Conservation (phyloP, 2,888 invertebrate species). For the Limnephilus auricula region DNA sequence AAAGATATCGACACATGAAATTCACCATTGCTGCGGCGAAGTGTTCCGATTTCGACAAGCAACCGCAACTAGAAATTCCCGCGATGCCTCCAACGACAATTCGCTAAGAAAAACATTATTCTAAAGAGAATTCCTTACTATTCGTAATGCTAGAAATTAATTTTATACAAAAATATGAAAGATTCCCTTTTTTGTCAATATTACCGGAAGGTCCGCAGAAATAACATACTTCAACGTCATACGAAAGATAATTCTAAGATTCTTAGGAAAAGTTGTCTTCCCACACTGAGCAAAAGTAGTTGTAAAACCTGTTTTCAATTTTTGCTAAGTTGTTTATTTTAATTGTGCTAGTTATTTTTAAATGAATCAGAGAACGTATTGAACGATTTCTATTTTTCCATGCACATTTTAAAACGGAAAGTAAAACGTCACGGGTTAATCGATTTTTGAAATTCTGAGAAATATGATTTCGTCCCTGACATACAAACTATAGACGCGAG, state of each 20-base stretch:
- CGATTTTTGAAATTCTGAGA: not conserved
- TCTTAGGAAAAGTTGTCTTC: not conserved
- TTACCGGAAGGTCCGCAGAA: not conserved
- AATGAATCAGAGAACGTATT: not conserved
- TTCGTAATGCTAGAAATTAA: not conserved
- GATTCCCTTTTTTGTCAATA: not conserved
- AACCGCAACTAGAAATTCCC: not conserved
- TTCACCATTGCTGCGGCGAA: not conserved
- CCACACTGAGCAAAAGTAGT: not conserved
- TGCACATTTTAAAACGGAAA: not conserved
- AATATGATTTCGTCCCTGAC: not conserved
- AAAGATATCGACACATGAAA: slow-evolving; percentile 1
- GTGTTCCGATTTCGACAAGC: not conserved
- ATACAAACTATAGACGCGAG: not conserved
- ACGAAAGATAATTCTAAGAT: not conserved
- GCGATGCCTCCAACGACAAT: not conserved
- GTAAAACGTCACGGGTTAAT: not conserved
- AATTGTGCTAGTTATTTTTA: not conserved
- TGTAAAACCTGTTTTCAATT: not conserved
- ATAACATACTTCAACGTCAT: not conserved
- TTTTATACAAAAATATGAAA: not conserved
- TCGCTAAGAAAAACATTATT: not conserved
- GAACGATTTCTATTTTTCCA: too few relatives aligned
- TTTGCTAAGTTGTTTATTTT: not conserved
- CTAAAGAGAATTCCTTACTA: not conserved